Evolutionary conservation across 2,888 invertebrate species (phyloP), one percentile per base, ranked within the genome.

Genomic region (Dasysyrphus tricinctus): DNA sequence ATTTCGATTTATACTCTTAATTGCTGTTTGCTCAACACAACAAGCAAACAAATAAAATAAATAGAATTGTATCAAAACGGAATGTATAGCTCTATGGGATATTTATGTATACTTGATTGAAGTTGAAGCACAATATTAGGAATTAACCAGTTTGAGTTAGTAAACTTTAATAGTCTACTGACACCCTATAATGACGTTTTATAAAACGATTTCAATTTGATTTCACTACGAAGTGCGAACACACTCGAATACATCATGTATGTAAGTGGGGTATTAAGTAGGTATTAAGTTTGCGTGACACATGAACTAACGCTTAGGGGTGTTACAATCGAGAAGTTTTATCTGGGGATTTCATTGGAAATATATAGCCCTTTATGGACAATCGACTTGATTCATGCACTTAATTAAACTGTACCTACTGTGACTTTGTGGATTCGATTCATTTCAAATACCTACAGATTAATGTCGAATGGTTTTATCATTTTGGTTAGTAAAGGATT

Each of bases 361-460:
- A 67, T 73, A 59, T 32, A 24, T 12, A 59, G 34, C 42, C 61
- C 29, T 65, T 70, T 70, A 79, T 63, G 54, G 82, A 34, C 74
- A 74, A 79, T 74, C 69, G 74, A 78, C 73, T 69, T 78, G 74
- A 79, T 70, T 70, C 16, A 56, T 70, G 56, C 54, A 69, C 54
- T 69, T 63, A 73, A 70, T 57, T 63, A 75, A 47, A 32, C 5
- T 42, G n/a, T 59, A 24, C 24, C 24, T 24, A 39, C 9, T 67
- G 24, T 9, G 37, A 61, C 19, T 39, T 59, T 59, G 12, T 59
- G 19, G 8, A 61, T 42, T 24, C 19, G 8, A 42, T 59, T 59
- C 2, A 5, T 16, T 59, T 12, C 19, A 19, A 42, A 39, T 24
- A n/a, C n/a, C n/a, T n/a, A 39, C 59, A 61, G 39, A 24, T 14